Base-by-base conservation (phyloP, 2,797 vertebrate species). In the Austrolebias charrua region DNA sequence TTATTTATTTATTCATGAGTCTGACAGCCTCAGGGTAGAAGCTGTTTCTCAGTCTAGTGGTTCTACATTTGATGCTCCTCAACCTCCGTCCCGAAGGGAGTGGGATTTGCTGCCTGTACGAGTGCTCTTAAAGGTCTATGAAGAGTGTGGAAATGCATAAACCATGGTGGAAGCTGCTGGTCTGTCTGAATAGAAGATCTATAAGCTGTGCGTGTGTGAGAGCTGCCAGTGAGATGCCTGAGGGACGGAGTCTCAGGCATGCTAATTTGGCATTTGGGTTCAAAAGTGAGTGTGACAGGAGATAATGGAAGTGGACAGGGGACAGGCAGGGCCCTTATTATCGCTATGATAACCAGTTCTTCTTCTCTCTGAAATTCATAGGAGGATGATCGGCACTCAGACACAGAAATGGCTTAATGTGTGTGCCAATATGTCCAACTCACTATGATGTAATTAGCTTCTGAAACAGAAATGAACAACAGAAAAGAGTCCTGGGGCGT, bases 191-290 rank as follows among this genome's bases (percentile, higher is more conserved):
- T 50, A 59, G 50, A 48, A 69, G 65, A 76, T 81, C 72, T 76
- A 83, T 68, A 71, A 54, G 63, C 72, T n/a, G 60, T 4, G 40
- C 63, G 59, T 63, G 83, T 73, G 66, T 75, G 76, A 81, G 75
- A 66, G 57, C 74, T 73, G 78, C 72, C 77, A 77, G 63, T 33
- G 71, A 67, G 74, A 78, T 20, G 77, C 61, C 77, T 56, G 48
- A 57, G 52, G 79, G 74, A 62, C 33, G 16, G 61, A 56, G 75
- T 75, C 70, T 81, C 55, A 67, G 70, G 78, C 79, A 91, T 90
- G 90, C 85, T 91, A 92, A 92, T 92, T 87, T 91, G 87, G 80
- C 87, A 91, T 92, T 92, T 91, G 81, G 85, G 77, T 75, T 77
- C 51, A 81, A 69, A 83, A 75, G 76, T 77, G 76, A 83, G 69